Conservation (phyloP, 2,888 invertebrate species). For the Pinctada fucata region DNA sequence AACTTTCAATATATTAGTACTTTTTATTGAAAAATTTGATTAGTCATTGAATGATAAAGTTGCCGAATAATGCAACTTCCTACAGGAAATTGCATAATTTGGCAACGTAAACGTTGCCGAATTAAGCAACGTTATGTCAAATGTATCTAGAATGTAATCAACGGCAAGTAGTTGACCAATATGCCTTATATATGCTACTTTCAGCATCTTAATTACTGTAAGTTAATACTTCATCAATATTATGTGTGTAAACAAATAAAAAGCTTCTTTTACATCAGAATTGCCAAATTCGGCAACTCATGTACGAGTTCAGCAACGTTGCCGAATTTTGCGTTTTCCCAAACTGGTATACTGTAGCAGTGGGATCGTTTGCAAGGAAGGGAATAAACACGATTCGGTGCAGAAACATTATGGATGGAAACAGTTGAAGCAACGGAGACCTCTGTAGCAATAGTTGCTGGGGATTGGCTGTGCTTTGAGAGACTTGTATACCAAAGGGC, state of each 20-base stretch:
- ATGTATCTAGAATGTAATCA: neutral
- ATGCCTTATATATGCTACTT: neutral
- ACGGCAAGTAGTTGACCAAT: neutral
- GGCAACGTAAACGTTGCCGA: neutral
- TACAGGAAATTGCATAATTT: neutral
- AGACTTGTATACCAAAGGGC: neutral
- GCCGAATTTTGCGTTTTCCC: slow-evolving; percentile 1
- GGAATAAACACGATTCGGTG: too few relatives aligned
- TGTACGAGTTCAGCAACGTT: neutral
- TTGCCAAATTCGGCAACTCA: neutral
- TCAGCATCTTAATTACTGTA: neutral
- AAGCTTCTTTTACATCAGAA: neutral
- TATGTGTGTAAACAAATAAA: neutral
- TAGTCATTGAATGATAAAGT: neutral
- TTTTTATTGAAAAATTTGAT: neutral
- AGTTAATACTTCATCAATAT: neutral
- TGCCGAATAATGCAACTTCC: neutral
- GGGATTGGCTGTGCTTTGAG: too few relatives aligned
- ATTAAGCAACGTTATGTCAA: neutral
- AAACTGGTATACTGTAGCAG: neutral
- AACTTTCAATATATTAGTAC: neutral
- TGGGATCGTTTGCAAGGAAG: too few relatives aligned
- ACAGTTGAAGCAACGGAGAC: too few relatives aligned
- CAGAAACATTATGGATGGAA: too few relatives aligned
- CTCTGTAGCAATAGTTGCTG: too few relatives aligned